A percentile compares a stretch with the other conserved stretches of the same genome.
Evolutionary conservation across 1,140 invertebrate genomes (phyloP).

Genomic region (Drosophila jambulina): DNA sequence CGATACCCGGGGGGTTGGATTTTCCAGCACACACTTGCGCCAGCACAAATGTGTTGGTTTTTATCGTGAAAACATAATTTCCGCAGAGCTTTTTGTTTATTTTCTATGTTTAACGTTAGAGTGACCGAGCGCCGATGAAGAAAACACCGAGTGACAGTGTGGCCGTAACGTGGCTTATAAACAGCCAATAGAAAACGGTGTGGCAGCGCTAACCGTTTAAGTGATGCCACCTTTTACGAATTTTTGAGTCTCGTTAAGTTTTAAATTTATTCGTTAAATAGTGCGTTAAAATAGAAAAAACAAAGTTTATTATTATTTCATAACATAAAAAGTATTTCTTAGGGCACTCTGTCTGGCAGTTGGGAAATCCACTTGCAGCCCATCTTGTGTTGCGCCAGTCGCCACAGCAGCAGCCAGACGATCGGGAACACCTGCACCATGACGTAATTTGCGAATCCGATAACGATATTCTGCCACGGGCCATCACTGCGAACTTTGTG

Average conservation of each 20-base stretch:
- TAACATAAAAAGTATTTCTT: neutral
- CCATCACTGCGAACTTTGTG: constrained; percentile 7
- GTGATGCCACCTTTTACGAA: neutral
- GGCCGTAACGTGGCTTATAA: too few species aligned
- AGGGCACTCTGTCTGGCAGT: constrained; percentile 11
- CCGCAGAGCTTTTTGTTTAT: constrained; percentile 70
- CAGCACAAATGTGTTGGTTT: constrained; percentile 67
- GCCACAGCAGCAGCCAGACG: constrained; percentile 20
- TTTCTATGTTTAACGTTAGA: constrained; percentile 40
- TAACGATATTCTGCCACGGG: constrained; percentile 10
- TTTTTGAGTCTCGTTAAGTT: neutral
- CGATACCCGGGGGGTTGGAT: constrained; percentile 9
- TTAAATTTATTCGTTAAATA: neutral
- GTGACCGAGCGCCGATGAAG: neutral
- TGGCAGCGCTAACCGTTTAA: neutral
- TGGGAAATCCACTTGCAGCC: neutral
- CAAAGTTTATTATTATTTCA: neutral
- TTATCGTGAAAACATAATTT: constrained; percentile 62
- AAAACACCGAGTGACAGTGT: neutral
- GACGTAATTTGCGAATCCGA: constrained; percentile 13
- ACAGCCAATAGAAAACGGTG: neutral
- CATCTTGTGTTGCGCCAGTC: constrained; percentile 20
- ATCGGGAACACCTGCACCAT: constrained; percentile 42
- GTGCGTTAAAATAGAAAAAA: neutral
- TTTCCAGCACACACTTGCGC: constrained; percentile 56